Evolutionary conservation across 2,888 invertebrate species (phyloP).

Genomic region (Mycalesis mineus): DNA sequence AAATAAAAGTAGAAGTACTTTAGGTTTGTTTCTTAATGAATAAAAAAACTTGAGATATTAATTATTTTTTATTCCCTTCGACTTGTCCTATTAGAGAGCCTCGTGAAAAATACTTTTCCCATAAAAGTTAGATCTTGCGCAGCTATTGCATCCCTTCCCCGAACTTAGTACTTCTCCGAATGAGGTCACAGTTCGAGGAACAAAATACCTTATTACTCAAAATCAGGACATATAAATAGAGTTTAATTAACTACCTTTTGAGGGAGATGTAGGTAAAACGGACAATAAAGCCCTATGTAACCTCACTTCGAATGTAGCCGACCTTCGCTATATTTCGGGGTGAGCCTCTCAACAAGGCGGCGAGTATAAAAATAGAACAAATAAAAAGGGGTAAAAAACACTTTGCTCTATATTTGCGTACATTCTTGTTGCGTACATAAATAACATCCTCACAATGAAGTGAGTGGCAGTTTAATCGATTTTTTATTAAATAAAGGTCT

Average conservation of each 20-base stretch:
- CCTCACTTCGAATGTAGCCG: slow-evolving; percentile 60
- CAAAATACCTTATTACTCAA: background rate
- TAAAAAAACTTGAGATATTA: no score
- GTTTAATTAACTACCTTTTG: background rate
- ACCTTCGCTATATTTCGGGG: slow-evolving; percentile 67
- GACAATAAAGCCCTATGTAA: slow-evolving; percentile 20
- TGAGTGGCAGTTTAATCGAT: background rate
- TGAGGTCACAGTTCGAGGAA: no score
- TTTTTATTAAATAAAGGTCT: background rate
- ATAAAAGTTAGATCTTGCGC: no score
- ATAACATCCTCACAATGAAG: background rate
- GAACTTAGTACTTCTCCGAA: background rate
- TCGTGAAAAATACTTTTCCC: no score
- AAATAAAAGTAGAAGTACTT: no score
- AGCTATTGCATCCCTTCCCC: no score
- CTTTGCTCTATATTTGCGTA: slow-evolving; percentile 10
- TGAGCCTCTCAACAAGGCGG: slow-evolving; percentile 41
- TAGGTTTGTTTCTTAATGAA: no score
- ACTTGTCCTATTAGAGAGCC: no score
- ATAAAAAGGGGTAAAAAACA: slow-evolving; percentile 12
- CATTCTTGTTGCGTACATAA: background rate
- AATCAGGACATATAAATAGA: background rate
- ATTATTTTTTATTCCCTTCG: no score
- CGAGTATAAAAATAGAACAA: slow-evolving; percentile 26
- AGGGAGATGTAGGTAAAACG: background rate